Conservation (phyloP, 2,888 invertebrate genomes). For the Petrolisthes cinctipes region DNA sequence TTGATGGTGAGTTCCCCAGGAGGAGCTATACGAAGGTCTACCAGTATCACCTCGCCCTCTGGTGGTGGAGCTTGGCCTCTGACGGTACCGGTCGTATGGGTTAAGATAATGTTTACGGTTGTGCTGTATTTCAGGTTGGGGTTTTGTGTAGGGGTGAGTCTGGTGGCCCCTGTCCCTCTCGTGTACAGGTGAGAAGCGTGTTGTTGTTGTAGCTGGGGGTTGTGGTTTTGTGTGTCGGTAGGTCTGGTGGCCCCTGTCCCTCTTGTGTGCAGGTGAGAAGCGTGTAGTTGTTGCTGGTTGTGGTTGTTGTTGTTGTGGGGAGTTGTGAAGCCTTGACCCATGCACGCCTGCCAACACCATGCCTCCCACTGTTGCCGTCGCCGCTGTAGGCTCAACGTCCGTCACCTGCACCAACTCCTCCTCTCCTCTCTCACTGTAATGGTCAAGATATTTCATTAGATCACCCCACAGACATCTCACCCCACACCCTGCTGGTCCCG, state of each 20-base stretch:
- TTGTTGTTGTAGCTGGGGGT: too few species aligned
- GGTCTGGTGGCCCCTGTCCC: too few species aligned
- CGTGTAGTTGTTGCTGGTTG: too few species aligned
- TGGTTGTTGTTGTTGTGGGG: background rate
- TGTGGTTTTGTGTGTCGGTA: too few species aligned
- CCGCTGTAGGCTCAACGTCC: background rate
- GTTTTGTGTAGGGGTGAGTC: background rate
- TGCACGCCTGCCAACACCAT: conserved; percentile 2
- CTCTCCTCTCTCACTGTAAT: conserved; percentile 43
- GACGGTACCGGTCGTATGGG: too few species aligned
- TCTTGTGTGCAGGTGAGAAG: too few species aligned
- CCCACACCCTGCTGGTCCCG: conserved; percentile 16
- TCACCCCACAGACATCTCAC: conserved; percentile 43
- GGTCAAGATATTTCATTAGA: conserved; percentile 52
- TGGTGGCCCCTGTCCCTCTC: background rate
- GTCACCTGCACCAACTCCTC: conserved; percentile 20
- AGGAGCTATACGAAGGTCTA: background rate
- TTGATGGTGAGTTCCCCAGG: background rate
- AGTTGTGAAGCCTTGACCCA: background rate
- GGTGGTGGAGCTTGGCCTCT: too few species aligned
- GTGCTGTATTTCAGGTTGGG: background rate
- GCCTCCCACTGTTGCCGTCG: conserved; percentile 24
- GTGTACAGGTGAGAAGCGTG: too few species aligned
- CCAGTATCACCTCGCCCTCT: background rate
- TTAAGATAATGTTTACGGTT: background rate